A percentile compares a stretch with the other conserved stretches of the same genome.
These are phyloP conservation scores for Samia ricini DNA, from an alignment of 1,140 invertebrate species.

Conservation along the genomic window DNA sequence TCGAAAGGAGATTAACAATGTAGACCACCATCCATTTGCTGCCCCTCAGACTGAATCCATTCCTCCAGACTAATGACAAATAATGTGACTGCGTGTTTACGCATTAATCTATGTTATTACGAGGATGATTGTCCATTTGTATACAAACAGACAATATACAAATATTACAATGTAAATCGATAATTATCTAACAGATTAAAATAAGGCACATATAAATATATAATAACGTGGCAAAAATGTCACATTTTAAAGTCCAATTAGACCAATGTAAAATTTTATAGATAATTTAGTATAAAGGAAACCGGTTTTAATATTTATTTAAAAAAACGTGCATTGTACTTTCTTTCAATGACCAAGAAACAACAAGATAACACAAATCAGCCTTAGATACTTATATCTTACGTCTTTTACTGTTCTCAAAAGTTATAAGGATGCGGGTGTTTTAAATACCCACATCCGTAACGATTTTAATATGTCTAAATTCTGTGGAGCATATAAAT, in stretches of 20 bases:
- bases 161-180: too few species aligned
- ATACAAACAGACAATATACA: not conserved
- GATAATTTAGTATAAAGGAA: too few species aligned
- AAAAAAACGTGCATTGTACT: too few species aligned
- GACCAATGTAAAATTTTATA: too few species aligned
- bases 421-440: not conserved
- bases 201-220: too few species aligned
- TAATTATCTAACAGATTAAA: too few species aligned
- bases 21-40: constrained; percentile 2
- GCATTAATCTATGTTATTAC: constrained; percentile 11
- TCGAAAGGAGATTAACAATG: constrained; percentile 6
- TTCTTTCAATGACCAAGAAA: too few species aligned
- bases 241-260: too few species aligned
- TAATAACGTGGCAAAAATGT: not conserved
- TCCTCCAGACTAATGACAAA: constrained; percentile 3
- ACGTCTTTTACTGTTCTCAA: not conserved
- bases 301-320: too few species aligned
- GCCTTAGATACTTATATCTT: not conserved
- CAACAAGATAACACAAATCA: too few species aligned
- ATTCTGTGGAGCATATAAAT: not conserved
- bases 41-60: constrained; percentile 1
- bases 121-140: constrained; percentile 6
- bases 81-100: not conserved
- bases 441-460: too few species aligned
- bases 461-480: not conserved